These are phyloP conservation scores for Epizoanthus illoricatus DNA, from an alignment of 92 coral and sea anemone species.

Conservation along the genomic window DNA sequence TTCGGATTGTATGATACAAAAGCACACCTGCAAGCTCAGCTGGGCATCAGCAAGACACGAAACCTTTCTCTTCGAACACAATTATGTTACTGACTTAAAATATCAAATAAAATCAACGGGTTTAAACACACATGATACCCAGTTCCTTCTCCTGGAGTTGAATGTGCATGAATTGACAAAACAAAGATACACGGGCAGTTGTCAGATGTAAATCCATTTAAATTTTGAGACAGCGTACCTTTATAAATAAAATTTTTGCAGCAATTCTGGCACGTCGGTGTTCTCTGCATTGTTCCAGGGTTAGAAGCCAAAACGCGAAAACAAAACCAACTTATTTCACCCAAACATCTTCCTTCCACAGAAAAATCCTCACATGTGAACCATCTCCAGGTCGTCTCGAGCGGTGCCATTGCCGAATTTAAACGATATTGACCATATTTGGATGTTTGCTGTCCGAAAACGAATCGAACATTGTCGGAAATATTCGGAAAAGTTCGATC, in stretches of 20 bases:
- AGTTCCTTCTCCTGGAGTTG: too few relatives aligned
- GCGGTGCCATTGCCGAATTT: too few relatives aligned
- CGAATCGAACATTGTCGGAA: not conserved
- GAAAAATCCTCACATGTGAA: not conserved
- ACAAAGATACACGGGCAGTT: too few relatives aligned
- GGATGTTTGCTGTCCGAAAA: constrained; percentile 21
- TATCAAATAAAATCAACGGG: too few relatives aligned
- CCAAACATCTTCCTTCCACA: not conserved
- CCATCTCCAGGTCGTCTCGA: not conserved
- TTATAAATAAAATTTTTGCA: constrained; percentile 81
- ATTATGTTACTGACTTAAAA: too few relatives aligned
- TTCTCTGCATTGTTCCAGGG: constrained; percentile 74
- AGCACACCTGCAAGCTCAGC: too few relatives aligned
- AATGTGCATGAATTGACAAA: too few relatives aligned
- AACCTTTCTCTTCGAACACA: too few relatives aligned
- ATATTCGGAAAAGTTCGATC: not conserved
- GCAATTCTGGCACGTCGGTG: constrained; percentile 88
- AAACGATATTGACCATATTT: constrained; percentile 55
- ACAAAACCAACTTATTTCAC: not conserved
- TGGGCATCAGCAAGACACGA: too few relatives aligned
- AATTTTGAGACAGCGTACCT: constrained; percentile 55
- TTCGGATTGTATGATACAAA: too few relatives aligned
- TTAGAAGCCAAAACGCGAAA: not conserved
- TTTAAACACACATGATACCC: too few relatives aligned
- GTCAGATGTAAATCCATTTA: not conserved